Conservation (phyloP, 2,797 vertebrate genomes). For the Poeciliopsis infans region DNA sequence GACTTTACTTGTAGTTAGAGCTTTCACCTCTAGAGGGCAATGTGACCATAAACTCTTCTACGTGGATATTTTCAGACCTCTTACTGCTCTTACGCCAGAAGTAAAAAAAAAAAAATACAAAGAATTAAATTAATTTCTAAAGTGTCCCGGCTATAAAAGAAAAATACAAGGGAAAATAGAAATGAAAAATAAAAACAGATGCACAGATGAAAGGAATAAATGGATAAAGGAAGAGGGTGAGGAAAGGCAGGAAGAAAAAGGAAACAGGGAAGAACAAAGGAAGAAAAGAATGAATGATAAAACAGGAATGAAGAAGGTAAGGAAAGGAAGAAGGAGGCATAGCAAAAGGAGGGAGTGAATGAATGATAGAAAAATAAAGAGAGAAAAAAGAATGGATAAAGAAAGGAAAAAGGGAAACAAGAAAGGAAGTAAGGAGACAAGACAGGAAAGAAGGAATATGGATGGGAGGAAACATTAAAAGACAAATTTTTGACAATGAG, state of each 20-base stretch:
- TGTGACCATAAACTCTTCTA: neutral
- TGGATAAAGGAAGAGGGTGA: neutral
- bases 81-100: neutral
- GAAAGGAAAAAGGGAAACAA: neutral
- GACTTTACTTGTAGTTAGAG: slow-evolving; percentile 3
- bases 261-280: neutral
- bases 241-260: neutral
- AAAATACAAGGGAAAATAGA: neutral
- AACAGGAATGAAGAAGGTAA: neutral
- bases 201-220: neutral
- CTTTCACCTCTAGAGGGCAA: slow-evolving; percentile 8
- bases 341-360: neutral
- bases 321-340: neutral
- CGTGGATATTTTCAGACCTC: neutral
- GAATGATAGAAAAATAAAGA: neutral
- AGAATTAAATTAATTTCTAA: neutral
- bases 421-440: neutral
- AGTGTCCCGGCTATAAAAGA: neutral
- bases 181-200: neutral
- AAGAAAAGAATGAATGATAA: neutral
- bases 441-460: neutral
- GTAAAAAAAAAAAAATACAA: neutral
- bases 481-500: neutral
- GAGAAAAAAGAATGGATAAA: neutral
- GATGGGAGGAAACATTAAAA: neutral